Base-by-base conservation (phyloP, 53 echinoderm and acorn worm genomes). In the Paracentrotus lividus region DNA sequence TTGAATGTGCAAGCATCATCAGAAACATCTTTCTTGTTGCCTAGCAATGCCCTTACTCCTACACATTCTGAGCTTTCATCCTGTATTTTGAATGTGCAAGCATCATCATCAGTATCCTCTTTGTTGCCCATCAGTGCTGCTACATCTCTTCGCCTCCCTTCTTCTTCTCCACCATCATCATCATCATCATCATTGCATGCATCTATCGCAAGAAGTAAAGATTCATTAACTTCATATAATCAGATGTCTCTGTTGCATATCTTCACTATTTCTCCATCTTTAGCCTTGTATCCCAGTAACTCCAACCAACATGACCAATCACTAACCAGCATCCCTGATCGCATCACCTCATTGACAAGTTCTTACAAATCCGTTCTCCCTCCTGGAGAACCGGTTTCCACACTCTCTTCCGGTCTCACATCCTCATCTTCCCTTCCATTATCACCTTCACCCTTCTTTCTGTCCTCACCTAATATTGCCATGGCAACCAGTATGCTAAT, bases 401-500 rank as follows among this genome's bases (percentile, higher is more conserved):
- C 56, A 0, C 34, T 32, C 86, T 20, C 86, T 7, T 8, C 56
- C 55, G 34, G 86, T 15, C 1, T 47, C 20, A 56, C 26, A 10
- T 47, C 47, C 2, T 24, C 47, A 26, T 81, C 81, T 81, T 10
- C 26, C 49, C 47, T n/a, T n/a, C n/a, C n/a, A n/a, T n/a, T 27
- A 81, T 47, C 47, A 47, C 49, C 45, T 1, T 45, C 47, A 81
- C 44, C 47, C 9, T 81, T 47, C 81, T n/a, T 45, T 47, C 24
- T n/a, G 47, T 13, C 44, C 10, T 24, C n/a, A n/a, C 47, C 47
- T n/a, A 45, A 45, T 47, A 6, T 81, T 43, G 33, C 47, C 81
- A 8, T 81, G 27, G 38, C 81, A 81, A 81, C 81, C 81, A 24
- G 47, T 81, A 81, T 49, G 81, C 47, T 81, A 33, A 45, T 10